Evolutionary conservation across 2,113 vertebrate species (phyloP), one percentile per base, ranked within the genome.

Genomic region (Hippolais icterina): DNA sequence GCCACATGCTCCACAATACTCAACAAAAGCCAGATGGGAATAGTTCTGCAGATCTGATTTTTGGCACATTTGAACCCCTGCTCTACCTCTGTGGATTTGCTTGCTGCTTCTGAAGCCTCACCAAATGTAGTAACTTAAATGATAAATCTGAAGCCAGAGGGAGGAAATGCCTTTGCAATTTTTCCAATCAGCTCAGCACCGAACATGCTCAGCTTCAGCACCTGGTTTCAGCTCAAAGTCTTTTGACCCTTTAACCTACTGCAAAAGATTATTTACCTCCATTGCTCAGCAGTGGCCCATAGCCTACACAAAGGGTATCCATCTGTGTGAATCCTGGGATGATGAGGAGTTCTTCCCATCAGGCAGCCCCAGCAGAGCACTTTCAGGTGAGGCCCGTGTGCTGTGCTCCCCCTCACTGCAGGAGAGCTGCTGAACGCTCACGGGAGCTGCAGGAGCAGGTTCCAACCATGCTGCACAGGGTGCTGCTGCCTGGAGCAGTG

Each of bases 231-330:
- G 31, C 20, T 93, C 63, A 15, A 72, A 81, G 31, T 2, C 14
- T 68, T 85, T 42, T 31, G 12, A 22, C 5, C 3, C 31, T 71
- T 54, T 35, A 64, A 37, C 2, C 6, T 19, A 13, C 1, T 29
- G 15, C 23, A 37, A 19, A 39, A 49, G 28, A 29, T 20, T 4
- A 35, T 65, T 91, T 66, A 6, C 29, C 5, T 49, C 37, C 50
- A 37, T 5, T 35, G 9, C 5, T 29, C 35, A 71, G 52, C n/a
- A 78, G 61, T 12, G 11, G 52, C 42, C 53, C 1, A 0, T 6
- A 15, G 9, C 15, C 50, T 20, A 1, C 4, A 5, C 31, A 23
- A 14, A 4, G 1, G 2, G 1, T n/a, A 19, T 47, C 52, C 29
- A 12, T 6, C 39, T 24, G 9, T 25, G 12, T 9, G 2, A 25